Percentiles rank a stretch among this genome's conserved stretches.
Evolutionary conservation across 92 coral and sea anemone genomes (phyloP).

Genomic region (Scolanthus callimorphus): DNA sequence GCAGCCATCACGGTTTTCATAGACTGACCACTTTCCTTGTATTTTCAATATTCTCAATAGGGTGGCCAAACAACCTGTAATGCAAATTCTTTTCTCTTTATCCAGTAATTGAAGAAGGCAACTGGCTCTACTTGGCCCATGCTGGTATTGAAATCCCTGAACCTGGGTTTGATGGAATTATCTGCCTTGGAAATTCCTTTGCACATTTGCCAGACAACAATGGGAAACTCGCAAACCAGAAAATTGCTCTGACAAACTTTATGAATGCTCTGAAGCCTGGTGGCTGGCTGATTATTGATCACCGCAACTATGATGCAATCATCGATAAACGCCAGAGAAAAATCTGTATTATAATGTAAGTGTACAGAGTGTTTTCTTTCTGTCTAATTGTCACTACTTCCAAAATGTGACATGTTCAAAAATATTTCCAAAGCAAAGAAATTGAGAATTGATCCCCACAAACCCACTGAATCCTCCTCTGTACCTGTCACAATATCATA

Average conservation of each 20-base stretch:
- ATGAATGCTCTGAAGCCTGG: slow-evolving; percentile 86
- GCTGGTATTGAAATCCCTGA: slow-evolving; percentile 70
- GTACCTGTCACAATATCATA: too few species aligned
- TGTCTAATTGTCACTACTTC: too few species aligned
- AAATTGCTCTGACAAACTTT: slow-evolving; percentile 78
- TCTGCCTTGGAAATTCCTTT: slow-evolving; percentile 97
- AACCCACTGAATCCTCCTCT: too few species aligned
- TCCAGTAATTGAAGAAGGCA: slow-evolving; percentile 90
- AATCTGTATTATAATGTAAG: slow-evolving; percentile 95
- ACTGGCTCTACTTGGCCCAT: slow-evolving; percentile 82
- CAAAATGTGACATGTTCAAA: too few species aligned
- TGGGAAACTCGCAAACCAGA: slow-evolving; percentile 82
- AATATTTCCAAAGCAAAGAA: too few species aligned
- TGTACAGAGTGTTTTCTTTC: too few species aligned
- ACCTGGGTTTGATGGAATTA: slow-evolving; percentile 93
- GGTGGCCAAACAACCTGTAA: too few species aligned
- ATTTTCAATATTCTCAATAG: too few species aligned
- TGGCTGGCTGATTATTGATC: slow-evolving; percentile 91
- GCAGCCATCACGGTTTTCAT: too few species aligned
- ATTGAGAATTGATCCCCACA: too few species aligned
- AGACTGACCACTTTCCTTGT: too few species aligned
- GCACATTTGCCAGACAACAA: slow-evolving; percentile 90
- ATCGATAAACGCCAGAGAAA: slow-evolving; percentile 88
- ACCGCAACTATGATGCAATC: slow-evolving; percentile 94
- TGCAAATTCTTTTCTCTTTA: slow-evolving; percentile 10